Base-by-base conservation (phyloP, 2,797 vertebrate species). In the Champsocephalus gunnari region DNA sequence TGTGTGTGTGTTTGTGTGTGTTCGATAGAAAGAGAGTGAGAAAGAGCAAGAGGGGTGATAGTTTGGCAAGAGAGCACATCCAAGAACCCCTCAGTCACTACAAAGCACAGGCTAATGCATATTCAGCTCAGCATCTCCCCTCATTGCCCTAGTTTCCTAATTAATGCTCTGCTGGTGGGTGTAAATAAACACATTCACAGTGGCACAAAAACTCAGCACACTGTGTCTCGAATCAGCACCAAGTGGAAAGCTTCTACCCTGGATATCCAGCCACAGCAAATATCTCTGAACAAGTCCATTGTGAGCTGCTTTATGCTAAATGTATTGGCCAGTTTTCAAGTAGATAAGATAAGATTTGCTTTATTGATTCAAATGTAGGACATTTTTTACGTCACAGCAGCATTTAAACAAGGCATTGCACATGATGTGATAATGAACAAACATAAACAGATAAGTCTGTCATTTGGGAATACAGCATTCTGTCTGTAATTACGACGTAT, bases 101-200 rank as follows among this genome's bases (percentile, higher is more conserved):
- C 92, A 93, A 92, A 92, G 89, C 86, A 19, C 78, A 77, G 81
- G 73, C 87, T 93, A 85, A 94, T 93, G 88, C 87, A 94, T 93
- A 94, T 93, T 95, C 91, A 92, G 81, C 91, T 90, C 89, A 92
- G 91, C 89, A 69, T 92, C 86, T 92, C 84, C 81, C 81, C 79
- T 91, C 90, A 90, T 90, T 93, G 91, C 88, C 92, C 92, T 72
- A 93, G 91, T 91, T 94, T 94, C 89, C 88, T 91, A 87, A 90
- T 90, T 92, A 92, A 92, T 91, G 88, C 92, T 86, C 73, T 81
- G 71, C 68, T 87, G 73, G 84, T 86, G 79, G 87, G 83, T 91
- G 88, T 92, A 94, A 92, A 92, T 92, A 94, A 94, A 92, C 89
- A 91, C 83, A 90, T 90, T 92, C 91, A 93, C 72, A 77, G 74